These are phyloP conservation scores for Sebastes cheni DNA, from an alignment of 2,797 vertebrate genomes.

Conservation along the genomic window DNA sequence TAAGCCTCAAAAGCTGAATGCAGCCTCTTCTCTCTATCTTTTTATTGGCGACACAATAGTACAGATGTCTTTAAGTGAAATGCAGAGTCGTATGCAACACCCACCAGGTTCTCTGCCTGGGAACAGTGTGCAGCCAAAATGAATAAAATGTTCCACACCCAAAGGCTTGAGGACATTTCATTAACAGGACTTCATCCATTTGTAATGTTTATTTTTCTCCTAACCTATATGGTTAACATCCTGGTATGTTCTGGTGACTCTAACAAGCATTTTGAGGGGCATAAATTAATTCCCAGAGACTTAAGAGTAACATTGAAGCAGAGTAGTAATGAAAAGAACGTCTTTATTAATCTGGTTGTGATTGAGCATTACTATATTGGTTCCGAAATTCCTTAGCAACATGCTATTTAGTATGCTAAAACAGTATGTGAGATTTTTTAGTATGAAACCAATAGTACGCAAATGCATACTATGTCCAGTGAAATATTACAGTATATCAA, in stretches of 20 bases:
- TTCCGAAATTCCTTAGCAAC: too few relatives aligned
- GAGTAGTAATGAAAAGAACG: neutral
- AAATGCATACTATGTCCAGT: too few relatives aligned
- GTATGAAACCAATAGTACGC: too few relatives aligned
- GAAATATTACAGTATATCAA: too few relatives aligned
- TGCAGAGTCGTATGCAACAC: constrained; percentile 6
- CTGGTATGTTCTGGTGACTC: constrained; percentile 19
- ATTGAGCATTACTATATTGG: neutral
- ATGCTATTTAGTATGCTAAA: too few relatives aligned
- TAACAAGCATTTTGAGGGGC: constrained; percentile 5
- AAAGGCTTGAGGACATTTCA: constrained; percentile 37
- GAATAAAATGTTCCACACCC: constrained; percentile 46
- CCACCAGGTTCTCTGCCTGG: constrained; percentile 3
- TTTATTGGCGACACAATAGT: constrained; percentile 7
- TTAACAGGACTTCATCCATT: constrained; percentile 28
- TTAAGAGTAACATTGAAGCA: constrained; percentile 5
- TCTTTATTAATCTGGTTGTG: neutral
- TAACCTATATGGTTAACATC: constrained; percentile 13
- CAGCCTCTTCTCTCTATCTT: neutral
- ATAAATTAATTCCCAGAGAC: constrained; percentile 31
- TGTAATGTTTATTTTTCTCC: constrained; percentile 20
- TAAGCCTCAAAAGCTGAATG: constrained; percentile 17
- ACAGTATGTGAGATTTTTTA: too few relatives aligned
- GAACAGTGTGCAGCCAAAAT: constrained; percentile 22
- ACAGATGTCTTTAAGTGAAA: constrained; percentile 12